phyloP scores from a whole-genome alignment of 2,797 vertebrate species.

The Enteromius argenteus region DNA sequence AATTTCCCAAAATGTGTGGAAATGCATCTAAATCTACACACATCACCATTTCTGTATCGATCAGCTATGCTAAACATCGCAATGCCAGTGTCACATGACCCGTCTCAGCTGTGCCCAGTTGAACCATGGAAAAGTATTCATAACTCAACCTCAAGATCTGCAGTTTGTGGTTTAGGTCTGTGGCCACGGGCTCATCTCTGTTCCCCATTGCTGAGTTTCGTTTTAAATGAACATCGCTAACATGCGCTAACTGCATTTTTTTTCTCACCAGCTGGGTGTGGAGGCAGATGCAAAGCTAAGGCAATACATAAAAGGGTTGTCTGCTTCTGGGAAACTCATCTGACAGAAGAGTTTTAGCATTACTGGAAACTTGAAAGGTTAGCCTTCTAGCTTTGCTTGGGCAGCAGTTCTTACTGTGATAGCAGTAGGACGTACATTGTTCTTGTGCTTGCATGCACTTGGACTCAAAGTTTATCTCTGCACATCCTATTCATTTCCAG shows the following conservation, averaged over 20 bases:
- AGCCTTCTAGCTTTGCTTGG: constrained; percentile 48
- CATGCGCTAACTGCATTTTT: constrained; percentile 26
- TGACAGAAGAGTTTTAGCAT: constrained; percentile 63
- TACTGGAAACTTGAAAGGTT: constrained; percentile 66
- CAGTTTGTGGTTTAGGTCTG: constrained; percentile 77
- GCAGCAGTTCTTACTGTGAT: constrained; percentile 45
- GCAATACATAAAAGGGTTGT: constrained; percentile 52
- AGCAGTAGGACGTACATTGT: background rate
- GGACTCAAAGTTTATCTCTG: background rate
- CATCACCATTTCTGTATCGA: constrained; percentile 37
- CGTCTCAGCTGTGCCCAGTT: constrained; percentile 43
- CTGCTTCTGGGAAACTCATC: constrained; percentile 67
- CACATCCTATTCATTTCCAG: background rate
- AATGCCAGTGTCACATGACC: constrained; percentile 43
- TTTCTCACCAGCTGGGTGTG: constrained; percentile 63
- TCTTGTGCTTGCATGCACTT: constrained; percentile 32
- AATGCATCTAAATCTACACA: background rate
- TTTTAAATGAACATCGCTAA: constrained; percentile 43
- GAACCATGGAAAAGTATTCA: constrained; percentile 33
- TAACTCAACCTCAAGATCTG: constrained; percentile 41
- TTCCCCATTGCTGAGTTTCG: constrained; percentile 59
- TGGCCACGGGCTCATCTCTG: constrained; percentile 51
- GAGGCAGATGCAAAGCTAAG: constrained; percentile 64
- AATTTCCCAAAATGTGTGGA: background rate
- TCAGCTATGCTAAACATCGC: constrained; percentile 49